phyloP scores from a whole-genome alignment of 2,888 invertebrate genomes.

The Cheilosia vulpina region DNA sequence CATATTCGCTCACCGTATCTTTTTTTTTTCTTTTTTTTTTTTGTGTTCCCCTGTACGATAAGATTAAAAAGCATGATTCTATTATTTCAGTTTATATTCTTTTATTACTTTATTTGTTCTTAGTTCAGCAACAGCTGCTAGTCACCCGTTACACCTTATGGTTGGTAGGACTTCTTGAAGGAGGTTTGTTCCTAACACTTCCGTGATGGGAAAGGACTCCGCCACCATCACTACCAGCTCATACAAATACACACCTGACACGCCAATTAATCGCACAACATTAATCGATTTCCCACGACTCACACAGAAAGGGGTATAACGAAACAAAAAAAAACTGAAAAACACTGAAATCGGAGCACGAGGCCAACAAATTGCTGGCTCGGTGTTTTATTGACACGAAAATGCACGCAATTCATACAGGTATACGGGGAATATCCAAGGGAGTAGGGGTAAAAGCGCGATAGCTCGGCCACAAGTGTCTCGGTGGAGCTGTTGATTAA shows the following conservation, averaged over 20 bases:
- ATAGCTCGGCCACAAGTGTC: constrained; percentile 50
- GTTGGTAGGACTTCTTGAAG: not conserved
- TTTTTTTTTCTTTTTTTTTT: not conserved
- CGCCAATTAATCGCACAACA: constrained; percentile 4
- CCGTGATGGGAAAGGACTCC: not conserved
- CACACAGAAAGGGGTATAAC: not conserved
- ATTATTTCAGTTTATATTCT: not conserved
- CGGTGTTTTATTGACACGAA: constrained; percentile 49
- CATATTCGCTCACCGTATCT: constrained; percentile 28
- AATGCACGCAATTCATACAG: constrained; percentile 42
- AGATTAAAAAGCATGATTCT: constrained; percentile 44
- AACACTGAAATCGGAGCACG: constrained; percentile 18
- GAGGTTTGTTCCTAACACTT: constrained; percentile 11
- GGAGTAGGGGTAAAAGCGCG: constrained; percentile 4
- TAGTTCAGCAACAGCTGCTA: not conserved
- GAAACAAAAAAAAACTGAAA: not conserved
- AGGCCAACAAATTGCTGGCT: constrained; percentile 40
- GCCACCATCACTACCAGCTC: not conserved
- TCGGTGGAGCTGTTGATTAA: not conserved
- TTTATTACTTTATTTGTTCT: constrained; percentile 4
- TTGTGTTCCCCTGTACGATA: constrained; percentile 7
- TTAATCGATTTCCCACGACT: constrained; percentile 28
- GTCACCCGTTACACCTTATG: not conserved
- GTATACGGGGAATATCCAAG: constrained; percentile 2
- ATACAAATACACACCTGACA: not conserved